These are phyloP conservation scores for Columba guinea DNA, from an alignment of 2,797 vertebrate species.

Conservation along the genomic window DNA sequence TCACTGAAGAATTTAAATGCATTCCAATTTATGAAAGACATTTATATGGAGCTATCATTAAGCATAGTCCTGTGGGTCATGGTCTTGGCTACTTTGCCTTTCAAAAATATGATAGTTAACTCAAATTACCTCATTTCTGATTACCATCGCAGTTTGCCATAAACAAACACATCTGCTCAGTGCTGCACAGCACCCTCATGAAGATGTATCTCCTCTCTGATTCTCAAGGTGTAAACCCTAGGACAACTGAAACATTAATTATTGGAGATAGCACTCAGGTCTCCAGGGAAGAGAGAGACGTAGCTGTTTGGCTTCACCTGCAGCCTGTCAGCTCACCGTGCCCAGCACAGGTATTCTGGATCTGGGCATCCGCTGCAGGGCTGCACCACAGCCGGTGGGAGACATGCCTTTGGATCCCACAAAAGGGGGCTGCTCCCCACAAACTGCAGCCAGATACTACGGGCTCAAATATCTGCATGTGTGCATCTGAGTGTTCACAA, in stretches of 20 bases:
- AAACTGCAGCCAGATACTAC: neutral
- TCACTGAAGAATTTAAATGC: neutral
- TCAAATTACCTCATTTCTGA: neutral
- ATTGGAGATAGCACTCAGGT: neutral
- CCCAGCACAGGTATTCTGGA: neutral
- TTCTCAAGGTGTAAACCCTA: neutral
- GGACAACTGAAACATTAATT: neutral
- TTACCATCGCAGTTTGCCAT: too few relatives aligned
- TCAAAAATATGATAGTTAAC: neutral
- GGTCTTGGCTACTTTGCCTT: neutral
- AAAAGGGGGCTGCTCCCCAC: neutral
- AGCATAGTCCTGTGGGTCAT: neutral
- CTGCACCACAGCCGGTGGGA: neutral
- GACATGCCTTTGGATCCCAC: neutral
- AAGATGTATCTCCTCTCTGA: neutral
- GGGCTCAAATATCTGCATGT: neutral
- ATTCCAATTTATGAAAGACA: neutral
- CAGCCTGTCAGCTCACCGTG: neutral
- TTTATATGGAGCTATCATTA: neutral
- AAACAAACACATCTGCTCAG: neutral
- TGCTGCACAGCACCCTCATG: neutral
- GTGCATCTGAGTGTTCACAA: too few relatives aligned
- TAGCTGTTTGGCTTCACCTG: too few relatives aligned
- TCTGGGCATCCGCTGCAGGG: neutral
- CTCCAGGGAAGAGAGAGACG: too few relatives aligned